Conservation (phyloP, 2,797 vertebrate species). For the Enoplosus armatus region DNA sequence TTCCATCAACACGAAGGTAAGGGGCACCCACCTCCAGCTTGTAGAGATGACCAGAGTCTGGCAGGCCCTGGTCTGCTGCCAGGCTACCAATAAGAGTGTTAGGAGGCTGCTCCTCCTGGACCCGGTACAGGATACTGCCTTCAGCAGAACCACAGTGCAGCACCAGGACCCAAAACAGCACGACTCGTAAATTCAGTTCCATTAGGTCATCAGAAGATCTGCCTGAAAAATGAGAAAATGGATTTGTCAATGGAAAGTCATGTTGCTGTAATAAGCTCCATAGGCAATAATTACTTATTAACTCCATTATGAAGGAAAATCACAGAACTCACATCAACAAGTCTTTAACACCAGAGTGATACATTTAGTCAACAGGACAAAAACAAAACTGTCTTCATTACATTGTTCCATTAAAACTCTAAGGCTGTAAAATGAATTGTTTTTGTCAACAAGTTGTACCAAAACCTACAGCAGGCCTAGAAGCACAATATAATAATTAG, state of each 20-base stretch:
- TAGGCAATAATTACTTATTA: conserved; percentile 31
- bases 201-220: conserved; percentile 82
- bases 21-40: conserved; percentile 97
- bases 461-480: conserved; percentile 49
- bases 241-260: conserved; percentile 44
- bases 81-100: conserved; percentile 97
- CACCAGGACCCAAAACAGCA: conserved; percentile 82
- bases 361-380: conserved; percentile 37
- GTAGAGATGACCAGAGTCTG: conserved; percentile 95
- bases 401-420: conserved; percentile 25
- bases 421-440: conserved; percentile 36
- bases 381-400: conserved; percentile 16
- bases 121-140: conserved; percentile 90
- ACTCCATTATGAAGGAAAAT: conserved; percentile 34
- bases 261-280: conserved; percentile 12
- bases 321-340: conserved; percentile 33
- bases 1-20: conserved; percentile 96
- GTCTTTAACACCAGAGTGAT: conserved; percentile 24
- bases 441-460: conserved; percentile 54
- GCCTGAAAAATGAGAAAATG: conserved; percentile 76
- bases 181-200: conserved; percentile 77
- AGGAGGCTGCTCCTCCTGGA: conserved; percentile 96
- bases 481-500: conserved; percentile 53
- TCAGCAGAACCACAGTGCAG: conserved; percentile 73
- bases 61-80: conserved; percentile 95